Evolutionary conservation across 2,888 invertebrate species (phyloP).

Genomic region (Ormia ochracea): DNA sequence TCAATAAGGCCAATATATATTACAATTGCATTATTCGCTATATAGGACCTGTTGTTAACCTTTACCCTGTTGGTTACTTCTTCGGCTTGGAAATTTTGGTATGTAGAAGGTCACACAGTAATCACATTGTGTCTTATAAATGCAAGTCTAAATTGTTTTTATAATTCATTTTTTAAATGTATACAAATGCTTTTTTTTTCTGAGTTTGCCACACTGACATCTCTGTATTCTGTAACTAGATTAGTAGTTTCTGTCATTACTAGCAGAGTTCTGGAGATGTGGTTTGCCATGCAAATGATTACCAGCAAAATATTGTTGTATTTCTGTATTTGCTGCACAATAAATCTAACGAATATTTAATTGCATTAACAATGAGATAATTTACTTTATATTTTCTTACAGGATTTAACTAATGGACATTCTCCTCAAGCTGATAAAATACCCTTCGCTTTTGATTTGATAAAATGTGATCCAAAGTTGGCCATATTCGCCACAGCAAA

Average conservation of each 20-base stretch:
- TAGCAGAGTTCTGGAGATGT: too few species aligned
- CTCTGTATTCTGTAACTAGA: too few species aligned
- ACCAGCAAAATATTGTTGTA: too few species aligned
- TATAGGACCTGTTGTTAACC: constrained; percentile 79
- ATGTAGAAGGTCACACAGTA: constrained; percentile 46
- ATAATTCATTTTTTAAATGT: too few species aligned
- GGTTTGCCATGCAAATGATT: too few species aligned
- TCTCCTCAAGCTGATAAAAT: constrained; percentile 71
- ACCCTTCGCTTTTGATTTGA: constrained; percentile 67
- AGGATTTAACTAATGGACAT: constrained; percentile 69
- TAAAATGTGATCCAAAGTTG: constrained; percentile 66
- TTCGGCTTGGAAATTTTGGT: constrained; percentile 80
- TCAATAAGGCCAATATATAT: constrained; percentile 60
- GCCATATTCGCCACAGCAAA: constrained; percentile 71
- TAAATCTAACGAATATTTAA: too few species aligned
- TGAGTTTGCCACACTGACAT: too few species aligned
- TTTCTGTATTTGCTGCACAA: too few species aligned
- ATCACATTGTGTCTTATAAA: not conserved
- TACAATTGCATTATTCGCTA: constrained; percentile 77
- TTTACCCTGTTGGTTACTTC: constrained; percentile 79
- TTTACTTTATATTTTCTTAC: too few species aligned
- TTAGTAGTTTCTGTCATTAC: too few species aligned
- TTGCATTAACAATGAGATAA: too few species aligned
- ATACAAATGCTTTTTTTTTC: too few species aligned
- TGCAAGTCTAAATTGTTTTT: not conserved